These are phyloP conservation scores for Pseudorasbora parva DNA, from an alignment of 2,113 vertebrate genomes.

Conservation along the genomic window DNA sequence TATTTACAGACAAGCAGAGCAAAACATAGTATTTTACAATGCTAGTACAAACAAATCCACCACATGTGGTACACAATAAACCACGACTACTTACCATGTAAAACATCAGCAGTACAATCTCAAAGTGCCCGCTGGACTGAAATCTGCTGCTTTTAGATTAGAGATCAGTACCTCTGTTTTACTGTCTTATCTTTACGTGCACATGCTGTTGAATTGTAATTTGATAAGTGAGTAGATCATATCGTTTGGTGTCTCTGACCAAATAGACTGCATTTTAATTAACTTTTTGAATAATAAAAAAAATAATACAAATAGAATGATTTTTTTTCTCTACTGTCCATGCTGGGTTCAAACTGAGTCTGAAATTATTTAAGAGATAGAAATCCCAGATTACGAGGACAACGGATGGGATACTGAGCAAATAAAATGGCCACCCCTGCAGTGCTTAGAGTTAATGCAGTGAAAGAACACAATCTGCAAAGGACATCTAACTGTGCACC, in stretches of 20 bases:
- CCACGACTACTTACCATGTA: neutral
- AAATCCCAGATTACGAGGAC: conserved; percentile 11
- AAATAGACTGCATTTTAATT: conserved; percentile 38
- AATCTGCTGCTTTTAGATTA: conserved; percentile 43
- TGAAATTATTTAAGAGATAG: conserved; percentile 18
- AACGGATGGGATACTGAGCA: conserved; percentile 35
- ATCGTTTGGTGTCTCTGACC: conserved; percentile 35
- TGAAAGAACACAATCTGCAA: neutral
- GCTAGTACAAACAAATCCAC: conserved; percentile 15
- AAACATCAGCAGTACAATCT: conserved; percentile 24
- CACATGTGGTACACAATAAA: conserved; percentile 11
- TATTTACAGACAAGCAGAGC: conserved; percentile 22
- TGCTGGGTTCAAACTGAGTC: conserved; percentile 23
- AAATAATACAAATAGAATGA: neutral
- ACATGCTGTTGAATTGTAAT: conserved; percentile 40
- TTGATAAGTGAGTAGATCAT: conserved; percentile 51
- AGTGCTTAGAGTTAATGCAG: neutral
- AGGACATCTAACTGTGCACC: neutral
- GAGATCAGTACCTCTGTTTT: conserved; percentile 34
- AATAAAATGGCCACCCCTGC: conserved; percentile 33
- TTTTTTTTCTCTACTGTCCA: conserved; percentile 25
- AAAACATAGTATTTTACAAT: conserved; percentile 4
- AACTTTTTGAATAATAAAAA: conserved; percentile 31
- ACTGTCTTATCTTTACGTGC: conserved; percentile 31
- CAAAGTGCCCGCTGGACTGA: conserved; percentile 20